phyloP scores from a whole-genome alignment of 1,140 invertebrate genomes.

The Ceratoteleas bidentatus region DNA sequence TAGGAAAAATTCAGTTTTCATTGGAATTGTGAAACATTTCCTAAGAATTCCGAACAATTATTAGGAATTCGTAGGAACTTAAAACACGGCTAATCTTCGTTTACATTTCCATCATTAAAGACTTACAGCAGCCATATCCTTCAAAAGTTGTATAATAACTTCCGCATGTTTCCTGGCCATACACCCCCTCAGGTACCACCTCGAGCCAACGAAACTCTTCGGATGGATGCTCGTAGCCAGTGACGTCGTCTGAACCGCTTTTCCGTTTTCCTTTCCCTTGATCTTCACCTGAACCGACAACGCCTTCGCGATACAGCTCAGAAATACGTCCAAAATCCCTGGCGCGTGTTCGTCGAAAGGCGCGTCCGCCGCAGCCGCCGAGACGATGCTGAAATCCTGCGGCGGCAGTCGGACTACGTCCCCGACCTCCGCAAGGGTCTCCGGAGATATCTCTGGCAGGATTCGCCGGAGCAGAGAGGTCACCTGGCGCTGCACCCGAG shows the following conservation, averaged over 20 bases:
- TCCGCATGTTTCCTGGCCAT: constrained; percentile 92
- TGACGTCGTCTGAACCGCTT: constrained; percentile 84
- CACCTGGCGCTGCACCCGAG: constrained; percentile 96
- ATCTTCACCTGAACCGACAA: constrained; percentile 93
- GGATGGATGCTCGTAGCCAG: constrained; percentile 84
- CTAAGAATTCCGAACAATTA: too few species aligned
- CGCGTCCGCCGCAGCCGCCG: constrained; percentile 79
- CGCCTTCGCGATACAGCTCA: constrained; percentile 93
- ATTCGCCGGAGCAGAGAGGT: constrained; percentile 90
- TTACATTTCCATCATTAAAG: constrained; percentile 18
- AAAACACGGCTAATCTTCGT: too few species aligned
- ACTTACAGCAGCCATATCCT: constrained; percentile 95
- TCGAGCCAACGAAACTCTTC: constrained; percentile 82
- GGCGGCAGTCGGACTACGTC: constrained; percentile 87
- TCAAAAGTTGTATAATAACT: constrained; percentile 92
- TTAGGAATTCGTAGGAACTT: too few species aligned
- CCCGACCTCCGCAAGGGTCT: constrained; percentile 85
- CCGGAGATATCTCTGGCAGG: constrained; percentile 90
- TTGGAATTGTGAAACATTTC: too few species aligned
- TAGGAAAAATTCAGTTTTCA: too few species aligned
- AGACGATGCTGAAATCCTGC: constrained; percentile 88
- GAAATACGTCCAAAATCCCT: constrained; percentile 91
- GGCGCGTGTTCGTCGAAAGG: constrained; percentile 85
- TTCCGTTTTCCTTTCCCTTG: constrained; percentile 86
- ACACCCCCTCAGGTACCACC: constrained; percentile 93